phyloP scores from a whole-genome alignment of 1,140 invertebrate species.

The Babylonia areolata region DNA sequence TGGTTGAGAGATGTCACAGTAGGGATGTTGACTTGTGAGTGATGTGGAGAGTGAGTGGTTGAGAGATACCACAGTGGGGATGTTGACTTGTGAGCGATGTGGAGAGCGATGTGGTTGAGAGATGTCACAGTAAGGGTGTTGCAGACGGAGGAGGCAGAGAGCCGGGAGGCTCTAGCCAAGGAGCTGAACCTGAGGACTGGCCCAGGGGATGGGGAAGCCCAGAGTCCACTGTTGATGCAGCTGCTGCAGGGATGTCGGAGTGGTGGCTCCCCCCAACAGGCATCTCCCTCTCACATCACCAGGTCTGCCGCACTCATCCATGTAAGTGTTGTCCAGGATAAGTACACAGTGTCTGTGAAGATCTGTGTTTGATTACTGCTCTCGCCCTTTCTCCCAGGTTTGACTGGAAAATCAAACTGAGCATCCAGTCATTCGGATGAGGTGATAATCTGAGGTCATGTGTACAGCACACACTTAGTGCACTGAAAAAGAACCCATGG shows the following conservation, averaged over 20 bases:
- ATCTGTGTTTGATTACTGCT: too few species aligned
- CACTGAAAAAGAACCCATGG: too few species aligned
- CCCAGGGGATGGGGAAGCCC: neutral
- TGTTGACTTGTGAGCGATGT: neutral
- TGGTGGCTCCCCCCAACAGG: neutral
- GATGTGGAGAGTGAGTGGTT: too few species aligned
- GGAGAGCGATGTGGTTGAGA: neutral
- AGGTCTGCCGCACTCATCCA: neutral
- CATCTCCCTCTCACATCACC: neutral
- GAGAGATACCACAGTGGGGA: neutral
- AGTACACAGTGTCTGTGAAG: too few species aligned
- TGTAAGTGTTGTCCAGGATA: neutral
- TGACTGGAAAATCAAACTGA: too few species aligned
- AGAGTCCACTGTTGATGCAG: neutral
- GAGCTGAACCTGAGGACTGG: conserved; percentile 14
- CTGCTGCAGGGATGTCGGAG: neutral
- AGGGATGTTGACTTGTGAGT: neutral
- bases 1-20: neutral
- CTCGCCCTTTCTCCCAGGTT: too few species aligned
- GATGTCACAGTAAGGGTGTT: neutral
- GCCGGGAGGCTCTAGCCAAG: neutral
- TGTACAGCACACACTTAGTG: too few species aligned
- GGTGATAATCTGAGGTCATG: too few species aligned
- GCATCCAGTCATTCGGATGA: too few species aligned
- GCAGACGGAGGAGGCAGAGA: conserved; percentile 14